Conservation (phyloP, 2,113 vertebrate species). For the Jaculus jaculus region DNA sequence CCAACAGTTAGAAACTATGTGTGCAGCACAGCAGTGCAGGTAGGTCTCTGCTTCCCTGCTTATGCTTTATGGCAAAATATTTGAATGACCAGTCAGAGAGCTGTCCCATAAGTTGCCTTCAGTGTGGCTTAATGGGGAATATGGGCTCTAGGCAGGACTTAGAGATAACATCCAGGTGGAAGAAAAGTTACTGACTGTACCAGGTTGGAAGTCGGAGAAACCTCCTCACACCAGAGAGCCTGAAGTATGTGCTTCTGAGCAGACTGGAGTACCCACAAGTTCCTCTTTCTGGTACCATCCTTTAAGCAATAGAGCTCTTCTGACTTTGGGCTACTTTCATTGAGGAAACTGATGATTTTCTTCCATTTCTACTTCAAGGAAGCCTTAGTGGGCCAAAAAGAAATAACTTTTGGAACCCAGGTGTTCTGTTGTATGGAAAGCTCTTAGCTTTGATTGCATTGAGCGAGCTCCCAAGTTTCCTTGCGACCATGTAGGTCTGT, state of each 20-base stretch:
- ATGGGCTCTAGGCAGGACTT: neutral
- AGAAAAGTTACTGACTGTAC: neutral
- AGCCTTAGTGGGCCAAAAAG: neutral
- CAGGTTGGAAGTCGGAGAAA: neutral
- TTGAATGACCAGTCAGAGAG: neutral
- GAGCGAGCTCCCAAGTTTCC: neutral
- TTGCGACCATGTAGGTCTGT: neutral
- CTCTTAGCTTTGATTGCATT: neutral
- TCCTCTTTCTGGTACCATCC: neutral
- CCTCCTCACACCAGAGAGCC: neutral
- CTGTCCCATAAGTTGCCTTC: neutral
- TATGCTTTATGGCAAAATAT: neutral
- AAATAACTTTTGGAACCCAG: neutral
- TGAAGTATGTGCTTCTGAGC: neutral
- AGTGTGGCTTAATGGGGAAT: neutral
- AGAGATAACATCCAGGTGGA: neutral
- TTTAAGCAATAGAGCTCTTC: neutral
- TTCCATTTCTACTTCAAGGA: neutral
- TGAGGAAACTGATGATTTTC: neutral
- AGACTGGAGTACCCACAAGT: neutral
- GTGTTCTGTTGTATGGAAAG: neutral
- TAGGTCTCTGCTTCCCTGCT: neutral
- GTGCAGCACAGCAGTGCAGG: neutral
- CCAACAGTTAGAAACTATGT: conserved; percentile 32
- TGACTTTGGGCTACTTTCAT: neutral